Conservation (phyloP, 2,113 vertebrate species). For the Trogon melanurus region DNA sequence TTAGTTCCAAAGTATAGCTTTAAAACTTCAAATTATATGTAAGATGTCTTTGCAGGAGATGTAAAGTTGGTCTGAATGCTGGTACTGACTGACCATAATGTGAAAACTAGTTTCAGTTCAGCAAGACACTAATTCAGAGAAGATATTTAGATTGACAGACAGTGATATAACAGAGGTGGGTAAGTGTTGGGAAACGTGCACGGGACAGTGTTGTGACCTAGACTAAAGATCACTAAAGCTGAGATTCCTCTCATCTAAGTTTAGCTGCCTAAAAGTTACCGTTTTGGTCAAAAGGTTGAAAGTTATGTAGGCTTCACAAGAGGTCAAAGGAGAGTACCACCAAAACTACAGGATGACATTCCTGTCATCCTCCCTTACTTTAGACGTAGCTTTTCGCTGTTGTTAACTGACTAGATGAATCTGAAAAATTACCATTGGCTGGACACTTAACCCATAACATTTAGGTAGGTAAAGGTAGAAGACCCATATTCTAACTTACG, state of each 20-base stretch:
- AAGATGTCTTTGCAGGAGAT: neutral
- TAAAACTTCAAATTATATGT: neutral
- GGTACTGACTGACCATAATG: neutral
- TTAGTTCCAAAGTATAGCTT: neutral
- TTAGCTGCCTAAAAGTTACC: neutral
- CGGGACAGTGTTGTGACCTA: neutral
- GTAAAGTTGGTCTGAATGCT: neutral
- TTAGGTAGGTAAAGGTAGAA: neutral
- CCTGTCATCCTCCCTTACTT: neutral
- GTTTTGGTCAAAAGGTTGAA: neutral
- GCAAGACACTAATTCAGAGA: neutral
- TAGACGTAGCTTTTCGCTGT: neutral
- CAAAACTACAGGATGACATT: neutral
- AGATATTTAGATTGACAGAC: neutral
- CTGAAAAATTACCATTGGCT: neutral
- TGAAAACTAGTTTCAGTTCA: neutral
- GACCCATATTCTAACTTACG: neutral
- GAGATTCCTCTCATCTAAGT: neutral
- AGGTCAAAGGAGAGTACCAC: neutral
- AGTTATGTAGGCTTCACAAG: neutral
- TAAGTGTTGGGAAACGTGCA: neutral
- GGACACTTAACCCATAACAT: neutral
- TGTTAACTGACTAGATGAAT: neutral
- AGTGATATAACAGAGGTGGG: neutral
- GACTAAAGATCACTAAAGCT: neutral